These are phyloP conservation scores for Myotis brandtii DNA, from an alignment of 2,113 vertebrate genomes.

Conservation along the genomic window DNA sequence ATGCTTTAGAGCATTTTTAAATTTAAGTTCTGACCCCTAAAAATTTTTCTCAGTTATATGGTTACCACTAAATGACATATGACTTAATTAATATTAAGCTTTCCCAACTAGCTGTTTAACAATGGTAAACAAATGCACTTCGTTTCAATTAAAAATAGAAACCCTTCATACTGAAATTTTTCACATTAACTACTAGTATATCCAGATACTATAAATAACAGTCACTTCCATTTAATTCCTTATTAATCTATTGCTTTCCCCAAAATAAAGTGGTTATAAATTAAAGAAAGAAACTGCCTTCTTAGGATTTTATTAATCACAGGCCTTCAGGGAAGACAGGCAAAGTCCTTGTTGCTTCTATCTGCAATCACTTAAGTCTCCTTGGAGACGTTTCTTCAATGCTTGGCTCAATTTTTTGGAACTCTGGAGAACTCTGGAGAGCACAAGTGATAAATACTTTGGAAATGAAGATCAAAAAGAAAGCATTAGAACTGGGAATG, in stretches of 20 bases:
- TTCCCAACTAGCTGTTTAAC: background rate
- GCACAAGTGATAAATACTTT: constrained; percentile 77
- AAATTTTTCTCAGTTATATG: background rate
- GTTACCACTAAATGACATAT: background rate
- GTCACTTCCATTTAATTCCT: background rate
- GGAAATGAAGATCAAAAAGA: constrained; percentile 75
- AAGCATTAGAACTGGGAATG: constrained; percentile 65
- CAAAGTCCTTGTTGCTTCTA: background rate
- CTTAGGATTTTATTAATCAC: background rate
- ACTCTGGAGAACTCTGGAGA: constrained; percentile 62
- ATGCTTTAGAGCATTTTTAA: background rate
- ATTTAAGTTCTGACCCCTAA: background rate
- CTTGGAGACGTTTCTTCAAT: constrained; percentile 53
- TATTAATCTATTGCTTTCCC: background rate
- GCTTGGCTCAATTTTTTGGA: constrained; percentile 49
- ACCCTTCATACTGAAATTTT: constrained; percentile 3
- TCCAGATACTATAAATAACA: constrained; percentile 24
- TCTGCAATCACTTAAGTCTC: constrained; percentile 33
- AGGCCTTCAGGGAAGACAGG: background rate
- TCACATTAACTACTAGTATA: background rate
- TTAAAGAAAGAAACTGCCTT: constrained; percentile 6
- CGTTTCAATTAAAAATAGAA: background rate
- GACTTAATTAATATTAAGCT: background rate
- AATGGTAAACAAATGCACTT: constrained; percentile 37
- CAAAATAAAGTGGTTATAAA: constrained; percentile 36